Conservation (phyloP, 1,140 invertebrate genomes). For the Eriocheir sinensis region DNA sequence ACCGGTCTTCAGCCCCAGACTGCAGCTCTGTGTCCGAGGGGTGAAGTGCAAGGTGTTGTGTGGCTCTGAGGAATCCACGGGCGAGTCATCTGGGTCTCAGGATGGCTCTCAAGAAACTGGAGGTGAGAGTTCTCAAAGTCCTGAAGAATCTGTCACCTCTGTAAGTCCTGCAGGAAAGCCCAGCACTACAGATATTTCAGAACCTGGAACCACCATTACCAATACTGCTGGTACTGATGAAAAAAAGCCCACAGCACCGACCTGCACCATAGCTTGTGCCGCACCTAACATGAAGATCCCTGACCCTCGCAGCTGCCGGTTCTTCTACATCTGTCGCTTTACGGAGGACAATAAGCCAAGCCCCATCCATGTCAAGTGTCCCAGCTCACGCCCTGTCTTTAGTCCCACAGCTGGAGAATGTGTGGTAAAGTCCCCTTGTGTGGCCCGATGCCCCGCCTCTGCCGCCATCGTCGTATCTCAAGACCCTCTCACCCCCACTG, state of each 20-base stretch:
- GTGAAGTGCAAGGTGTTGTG: slow-evolving; percentile 43
- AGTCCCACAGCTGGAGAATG: background rate
- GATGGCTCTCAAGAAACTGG: background rate
- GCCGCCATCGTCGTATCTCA: background rate
- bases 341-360: background rate
- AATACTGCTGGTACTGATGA: too few species aligned
- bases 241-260: background rate
- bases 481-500: background rate
- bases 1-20: slow-evolving; percentile 60
- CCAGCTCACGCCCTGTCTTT: background rate
- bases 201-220: background rate
- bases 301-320: slow-evolving; percentile 45
- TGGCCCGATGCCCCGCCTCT: background rate
- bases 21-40: slow-evolving; percentile 59
- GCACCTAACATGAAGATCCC: background rate
- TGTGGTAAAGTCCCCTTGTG: background rate
- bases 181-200: background rate
- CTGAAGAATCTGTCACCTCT: background rate
- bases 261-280: background rate
- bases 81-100: background rate
- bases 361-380: slow-evolving; percentile 48
- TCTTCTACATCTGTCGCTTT: slow-evolving; percentile 34
- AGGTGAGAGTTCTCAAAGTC: background rate
- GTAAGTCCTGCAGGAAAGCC: background rate
- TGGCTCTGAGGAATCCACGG: background rate